Percentiles rank a stretch among this genome's conserved stretches.
Evolutionary conservation across 2,888 invertebrate species (phyloP).

Genomic region (Osmoderma eremita): DNA sequence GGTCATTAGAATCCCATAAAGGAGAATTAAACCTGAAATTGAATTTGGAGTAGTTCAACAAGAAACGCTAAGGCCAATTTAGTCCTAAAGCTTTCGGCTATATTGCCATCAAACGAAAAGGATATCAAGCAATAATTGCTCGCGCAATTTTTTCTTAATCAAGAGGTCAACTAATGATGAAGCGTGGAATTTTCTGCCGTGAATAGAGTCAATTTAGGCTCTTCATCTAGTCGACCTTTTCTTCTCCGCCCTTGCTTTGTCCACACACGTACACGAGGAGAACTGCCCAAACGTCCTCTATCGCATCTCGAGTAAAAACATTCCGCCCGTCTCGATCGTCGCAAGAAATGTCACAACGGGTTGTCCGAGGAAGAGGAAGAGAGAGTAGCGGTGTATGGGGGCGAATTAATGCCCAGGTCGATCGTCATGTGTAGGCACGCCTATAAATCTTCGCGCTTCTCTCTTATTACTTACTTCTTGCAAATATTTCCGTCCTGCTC

Average conservation of each 20-base stretch:
- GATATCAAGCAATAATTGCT: conserved; percentile 32
- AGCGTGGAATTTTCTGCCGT: conserved; percentile 27
- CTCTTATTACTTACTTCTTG: conserved; percentile 52
- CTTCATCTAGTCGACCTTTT: conserved; percentile 14
- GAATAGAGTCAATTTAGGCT: conserved; percentile 33
- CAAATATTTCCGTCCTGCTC: conserved; percentile 50
- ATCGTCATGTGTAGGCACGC: conserved; percentile 56
- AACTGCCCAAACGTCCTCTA: conserved; percentile 16
- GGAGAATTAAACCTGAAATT: too few relatives aligned
- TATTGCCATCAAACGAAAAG: background rate
- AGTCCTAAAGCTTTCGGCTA: background rate
- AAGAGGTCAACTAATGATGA: conserved; percentile 33
- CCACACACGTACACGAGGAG: conserved; percentile 8
- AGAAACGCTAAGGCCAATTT: too few relatives aligned
- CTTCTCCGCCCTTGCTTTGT: conserved; percentile 6
- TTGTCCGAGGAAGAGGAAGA: conserved; percentile 13
- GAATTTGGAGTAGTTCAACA: too few relatives aligned
- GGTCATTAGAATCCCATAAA: too few relatives aligned
- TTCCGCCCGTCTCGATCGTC: conserved; percentile 31
- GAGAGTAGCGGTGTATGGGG: background rate
- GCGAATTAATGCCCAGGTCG: conserved; percentile 53
- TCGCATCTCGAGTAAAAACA: conserved; percentile 22
- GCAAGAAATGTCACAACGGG: conserved; percentile 37
- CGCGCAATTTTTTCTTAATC: conserved; percentile 35
- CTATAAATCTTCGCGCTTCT: conserved; percentile 55